Percentiles rank a stretch among this genome's conserved stretches.
Conservation (phyloP, 2,113 vertebrate genomes). For the Dissostichus mawsoni region DNA sequence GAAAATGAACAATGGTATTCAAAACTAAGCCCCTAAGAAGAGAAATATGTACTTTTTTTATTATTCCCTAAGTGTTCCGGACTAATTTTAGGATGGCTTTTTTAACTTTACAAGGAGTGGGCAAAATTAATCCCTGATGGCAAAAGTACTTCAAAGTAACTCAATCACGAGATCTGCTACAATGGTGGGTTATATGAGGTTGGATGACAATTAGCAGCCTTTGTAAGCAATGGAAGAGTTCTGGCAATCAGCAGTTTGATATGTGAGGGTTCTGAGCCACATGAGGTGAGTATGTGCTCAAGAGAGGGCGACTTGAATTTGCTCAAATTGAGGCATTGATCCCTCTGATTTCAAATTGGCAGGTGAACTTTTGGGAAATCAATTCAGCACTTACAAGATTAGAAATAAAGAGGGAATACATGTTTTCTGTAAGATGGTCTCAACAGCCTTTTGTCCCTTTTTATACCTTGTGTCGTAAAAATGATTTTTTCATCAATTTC, state of each 20-base stretch:
- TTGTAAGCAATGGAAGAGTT: conserved; percentile 6
- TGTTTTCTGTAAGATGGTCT: background rate
- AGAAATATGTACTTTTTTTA: background rate
- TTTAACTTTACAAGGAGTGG: conserved; percentile 7
- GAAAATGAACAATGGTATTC: conserved; percentile 26
- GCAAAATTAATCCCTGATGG: background rate
- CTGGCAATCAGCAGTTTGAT: conserved; percentile 16
- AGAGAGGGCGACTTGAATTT: background rate
- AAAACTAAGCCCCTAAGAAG: conserved; percentile 1
- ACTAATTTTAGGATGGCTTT: conserved; percentile 6
- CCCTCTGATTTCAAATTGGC: background rate
- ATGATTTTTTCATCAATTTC: background rate
- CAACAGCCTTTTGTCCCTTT: background rate
- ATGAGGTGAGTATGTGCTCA: background rate
- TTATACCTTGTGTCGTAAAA: background rate
- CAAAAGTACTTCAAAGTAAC: conserved; percentile 14
- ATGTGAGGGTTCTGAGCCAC: conserved; percentile 8
- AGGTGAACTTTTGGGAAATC: background rate
- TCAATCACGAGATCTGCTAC: background rate
- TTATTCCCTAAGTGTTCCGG: background rate
- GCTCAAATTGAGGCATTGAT: background rate
- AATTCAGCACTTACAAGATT: background rate
- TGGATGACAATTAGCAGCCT: conserved; percentile 26
- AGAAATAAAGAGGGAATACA: background rate
- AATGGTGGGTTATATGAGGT: background rate